Percentiles rank a stretch among this genome's conserved stretches.
phyloP scores from a whole-genome alignment of 2,113 vertebrate genomes.

The Periophthalmodon schlosseri region DNA sequence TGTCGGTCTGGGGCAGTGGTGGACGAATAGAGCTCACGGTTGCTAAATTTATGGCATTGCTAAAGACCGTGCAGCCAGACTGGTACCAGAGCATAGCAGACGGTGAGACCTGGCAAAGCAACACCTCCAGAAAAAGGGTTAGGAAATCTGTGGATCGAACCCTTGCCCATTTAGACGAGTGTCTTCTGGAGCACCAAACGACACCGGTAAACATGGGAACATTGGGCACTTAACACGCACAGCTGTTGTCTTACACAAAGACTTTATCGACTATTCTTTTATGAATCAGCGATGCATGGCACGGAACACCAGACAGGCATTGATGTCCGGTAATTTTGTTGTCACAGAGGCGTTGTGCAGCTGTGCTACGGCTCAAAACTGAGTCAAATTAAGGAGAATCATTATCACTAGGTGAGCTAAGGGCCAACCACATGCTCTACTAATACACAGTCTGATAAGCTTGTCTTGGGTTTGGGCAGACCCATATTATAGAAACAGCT shows the following conservation, averaged over 20 bases:
- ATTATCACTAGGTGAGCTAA: slow-evolving; percentile 18
- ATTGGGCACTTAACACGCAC: not conserved
- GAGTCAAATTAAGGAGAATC: slow-evolving; percentile 25
- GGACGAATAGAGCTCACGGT: slow-evolving; percentile 89
- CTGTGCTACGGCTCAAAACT: slow-evolving; percentile 15
- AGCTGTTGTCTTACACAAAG: not conserved
- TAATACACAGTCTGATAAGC: slow-evolving; percentile 4
- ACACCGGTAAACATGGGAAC: slow-evolving; percentile 77
- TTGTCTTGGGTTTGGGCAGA: not conserved
- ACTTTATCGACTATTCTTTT: not conserved
- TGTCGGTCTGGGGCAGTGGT: slow-evolving; percentile 90
- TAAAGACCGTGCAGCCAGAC: slow-evolving; percentile 85
- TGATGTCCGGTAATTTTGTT: slow-evolving; percentile 23
- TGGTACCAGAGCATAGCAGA: slow-evolving; percentile 95
- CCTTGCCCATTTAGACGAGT: slow-evolving; percentile 87
- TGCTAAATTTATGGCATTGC: slow-evolving; percentile 89
- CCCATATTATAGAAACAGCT: not conserved
- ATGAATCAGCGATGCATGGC: slow-evolving; percentile 30
- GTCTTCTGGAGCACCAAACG: slow-evolving; percentile 83
- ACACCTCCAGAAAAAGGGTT: slow-evolving; percentile 82
- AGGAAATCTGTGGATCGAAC: slow-evolving; percentile 92
- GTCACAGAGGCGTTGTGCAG: slow-evolving; percentile 12
- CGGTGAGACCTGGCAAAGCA: slow-evolving; percentile 83
- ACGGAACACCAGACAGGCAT: slow-evolving; percentile 9
- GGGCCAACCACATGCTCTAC: slow-evolving; percentile 10